Percentiles rank a stretch among this genome's conserved stretches.
phyloP scores from a whole-genome alignment of 2,888 invertebrate species.

The Dynastes maya region DNA sequence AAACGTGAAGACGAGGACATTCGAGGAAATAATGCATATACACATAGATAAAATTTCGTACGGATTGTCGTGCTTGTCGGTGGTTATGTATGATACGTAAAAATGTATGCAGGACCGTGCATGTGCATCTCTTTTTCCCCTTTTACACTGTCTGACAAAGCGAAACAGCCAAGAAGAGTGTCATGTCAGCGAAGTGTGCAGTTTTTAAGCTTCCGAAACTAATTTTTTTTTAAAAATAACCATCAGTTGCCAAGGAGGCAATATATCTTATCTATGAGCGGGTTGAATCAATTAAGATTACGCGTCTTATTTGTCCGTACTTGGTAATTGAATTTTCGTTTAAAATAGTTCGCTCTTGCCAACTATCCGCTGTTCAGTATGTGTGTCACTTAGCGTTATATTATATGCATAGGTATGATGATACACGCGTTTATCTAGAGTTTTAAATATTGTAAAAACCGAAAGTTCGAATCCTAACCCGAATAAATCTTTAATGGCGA shows the following conservation, averaged over 20 bases:
- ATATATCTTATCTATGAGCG: slow-evolving; percentile 44
- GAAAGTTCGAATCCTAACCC: too few relatives aligned
- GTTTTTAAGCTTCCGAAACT: slow-evolving; percentile 51
- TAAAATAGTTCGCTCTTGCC: slow-evolving; percentile 32
- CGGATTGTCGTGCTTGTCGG: too few relatives aligned
- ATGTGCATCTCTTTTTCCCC: not conserved
- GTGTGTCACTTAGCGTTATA: slow-evolving; percentile 1
- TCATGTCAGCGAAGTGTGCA: slow-evolving; percentile 36
- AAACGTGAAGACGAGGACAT: too few relatives aligned
- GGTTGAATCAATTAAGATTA: slow-evolving; percentile 44
- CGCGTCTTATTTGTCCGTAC: slow-evolving; percentile 38
- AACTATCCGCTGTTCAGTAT: not conserved
- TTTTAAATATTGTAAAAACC: too few relatives aligned
- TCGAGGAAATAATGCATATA: too few relatives aligned
- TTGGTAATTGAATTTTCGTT: slow-evolving; percentile 46
- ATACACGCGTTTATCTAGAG: slow-evolving; percentile 20
- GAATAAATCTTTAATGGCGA: slow-evolving; percentile 24
- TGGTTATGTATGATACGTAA: too few relatives aligned
- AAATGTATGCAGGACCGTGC: too few relatives aligned
- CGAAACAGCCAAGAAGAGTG: slow-evolving; percentile 23
- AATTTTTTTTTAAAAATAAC: slow-evolving; percentile 53
- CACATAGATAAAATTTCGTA: too few relatives aligned
- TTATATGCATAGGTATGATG: slow-evolving; percentile 27
- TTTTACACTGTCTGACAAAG: slow-evolving; percentile 23
- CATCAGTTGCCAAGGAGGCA: slow-evolving; percentile 37